Evolutionary conservation across 2,113 vertebrate genomes (phyloP), one percentile per base, ranked within the genome.

Genomic region (Gallinago jamesoni): DNA sequence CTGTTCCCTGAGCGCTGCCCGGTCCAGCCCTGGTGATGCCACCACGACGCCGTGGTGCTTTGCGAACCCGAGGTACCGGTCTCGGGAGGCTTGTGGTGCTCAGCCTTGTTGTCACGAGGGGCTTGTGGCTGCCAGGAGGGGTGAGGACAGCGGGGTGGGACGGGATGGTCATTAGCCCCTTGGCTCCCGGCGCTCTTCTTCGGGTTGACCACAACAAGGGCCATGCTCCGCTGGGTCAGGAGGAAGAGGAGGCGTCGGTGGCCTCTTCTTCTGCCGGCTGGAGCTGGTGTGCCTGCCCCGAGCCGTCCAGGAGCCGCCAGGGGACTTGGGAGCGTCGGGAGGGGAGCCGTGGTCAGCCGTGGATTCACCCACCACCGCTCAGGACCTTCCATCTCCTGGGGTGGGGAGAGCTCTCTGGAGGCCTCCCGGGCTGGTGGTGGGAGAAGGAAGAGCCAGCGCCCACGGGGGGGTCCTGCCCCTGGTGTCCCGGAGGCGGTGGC

Each of bases 401-500:
- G 3, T 21, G 18, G 60, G 37, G 19, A 17, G 13, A 41, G 66
- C 57, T 37, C 33, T 24, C 55, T 48, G 87, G 23, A 55, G 41
- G 16, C 23, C 22, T 7, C 9, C 0, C 1, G 43, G 52, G 9
- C 41, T 35, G 59, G 7, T 39, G 59, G 7, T 30, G 14, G 9
- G 47, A 24, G 78, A 55, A 41, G 47, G 50, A 24, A 23, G 66
- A 45, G 19, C 10, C 16, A 37, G 22, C 18, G 10, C 22, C 1
- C 14, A 7, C 1, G 23, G 13, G 60, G 14, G 0, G 8, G 41
- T 17, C 27, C 76, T 81, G 70, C 35, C 43, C 35, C 14, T 2
- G 25, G 39, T 0, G 0, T 16, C 64, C 56, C 7, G 3, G 92
- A 18, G 0, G 1, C 5, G n/a, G 27, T 6, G 41, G 23, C 7